Conservation (phyloP, 2,797 vertebrate species). For the Chelon labrosus region DNA sequence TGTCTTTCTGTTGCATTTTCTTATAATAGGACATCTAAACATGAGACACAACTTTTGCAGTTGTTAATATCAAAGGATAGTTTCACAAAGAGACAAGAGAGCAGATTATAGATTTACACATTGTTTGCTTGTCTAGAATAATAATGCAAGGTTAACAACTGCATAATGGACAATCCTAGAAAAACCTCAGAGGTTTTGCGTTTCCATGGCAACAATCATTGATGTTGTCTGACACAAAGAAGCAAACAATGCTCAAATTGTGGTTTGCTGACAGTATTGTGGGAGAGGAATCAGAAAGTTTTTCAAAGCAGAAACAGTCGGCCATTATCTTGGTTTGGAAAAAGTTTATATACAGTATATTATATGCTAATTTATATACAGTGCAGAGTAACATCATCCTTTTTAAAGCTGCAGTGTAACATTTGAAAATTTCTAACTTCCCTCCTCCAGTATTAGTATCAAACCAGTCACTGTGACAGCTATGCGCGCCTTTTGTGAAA, state of each 20-base stretch:
- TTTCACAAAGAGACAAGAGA: not conserved
- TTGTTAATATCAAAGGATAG: not conserved
- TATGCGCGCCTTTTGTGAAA: too few relatives aligned
- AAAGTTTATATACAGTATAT: too few relatives aligned
- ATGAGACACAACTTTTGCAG: not conserved
- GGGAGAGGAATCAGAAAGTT: not conserved
- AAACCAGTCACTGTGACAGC: too few relatives aligned
- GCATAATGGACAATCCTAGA: conserved; percentile 1
- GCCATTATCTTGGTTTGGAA: too few relatives aligned
- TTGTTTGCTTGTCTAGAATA: not conserved
- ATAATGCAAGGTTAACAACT: conserved; percentile 1
- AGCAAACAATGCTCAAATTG: conserved; percentile 31
- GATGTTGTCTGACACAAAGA: conserved; percentile 17
- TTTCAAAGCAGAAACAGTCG: conserved; percentile 5
- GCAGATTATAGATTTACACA: not conserved
- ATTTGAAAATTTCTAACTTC: too few relatives aligned
- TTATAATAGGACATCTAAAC: not conserved
- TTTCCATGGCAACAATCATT: conserved; percentile 38
- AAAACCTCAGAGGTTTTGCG: conserved; percentile 8
- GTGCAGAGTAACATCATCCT: too few relatives aligned
- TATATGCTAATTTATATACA: too few relatives aligned
- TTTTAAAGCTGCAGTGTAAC: too few relatives aligned
- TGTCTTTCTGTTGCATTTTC: not conserved
- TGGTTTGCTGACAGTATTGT: conserved; percentile 18
- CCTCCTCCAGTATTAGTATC: too few relatives aligned